Base-by-base conservation (phyloP, 1,140 invertebrate species). In the Aphelinus certus region DNA sequence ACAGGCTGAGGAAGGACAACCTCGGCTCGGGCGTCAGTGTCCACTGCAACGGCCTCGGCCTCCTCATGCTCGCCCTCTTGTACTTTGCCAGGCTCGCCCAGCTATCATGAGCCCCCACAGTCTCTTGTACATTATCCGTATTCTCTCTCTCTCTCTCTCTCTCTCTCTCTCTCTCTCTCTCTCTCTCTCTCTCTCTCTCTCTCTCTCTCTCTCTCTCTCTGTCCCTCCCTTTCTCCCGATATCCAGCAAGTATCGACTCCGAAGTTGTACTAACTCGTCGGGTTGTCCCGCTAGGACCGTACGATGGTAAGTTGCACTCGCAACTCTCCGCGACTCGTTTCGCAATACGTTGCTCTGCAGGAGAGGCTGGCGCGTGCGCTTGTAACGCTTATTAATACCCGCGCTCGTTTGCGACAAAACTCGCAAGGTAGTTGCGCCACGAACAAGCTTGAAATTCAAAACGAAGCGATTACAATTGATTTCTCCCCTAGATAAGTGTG, bases 1-100 rank as follows among this genome's bases (percentile, higher is more conserved):
- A 93, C 76, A 90, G 91, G 78, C 88, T 92, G 42, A 89, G 91
- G 3, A 88, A 91, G 75, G 91, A 91, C 64, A 93, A 92, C 83
- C 83, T 92, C 42, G 92, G 84, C 64, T 87, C 86, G 0, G 83
- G 84, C 42, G 48, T 64, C 0, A 76, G 65, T 49, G 45, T 69
- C 4, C 42, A 58, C 5, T 73, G 58, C 3, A 53, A n/a, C 45
- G 9, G 49, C 1, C 58, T 69, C 43, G 26, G 4, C n/a, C 5
- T 75, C 46, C 1, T 69, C 10, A n/a, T 46, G 1, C 43, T 48
- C 43, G 48, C 9, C 2, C 3, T 60, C 42, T 0, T 74, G 0
- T 57, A 68, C n/a, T 9, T 68, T 9, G 51, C 65, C 57, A 74
- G 56, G 58, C 9, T 72, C 26, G 0, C 65, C 0, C 2, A 46